Evolutionary conservation across 1,140 invertebrate species (phyloP).

Genomic region (Oreohelix idahoensis): DNA sequence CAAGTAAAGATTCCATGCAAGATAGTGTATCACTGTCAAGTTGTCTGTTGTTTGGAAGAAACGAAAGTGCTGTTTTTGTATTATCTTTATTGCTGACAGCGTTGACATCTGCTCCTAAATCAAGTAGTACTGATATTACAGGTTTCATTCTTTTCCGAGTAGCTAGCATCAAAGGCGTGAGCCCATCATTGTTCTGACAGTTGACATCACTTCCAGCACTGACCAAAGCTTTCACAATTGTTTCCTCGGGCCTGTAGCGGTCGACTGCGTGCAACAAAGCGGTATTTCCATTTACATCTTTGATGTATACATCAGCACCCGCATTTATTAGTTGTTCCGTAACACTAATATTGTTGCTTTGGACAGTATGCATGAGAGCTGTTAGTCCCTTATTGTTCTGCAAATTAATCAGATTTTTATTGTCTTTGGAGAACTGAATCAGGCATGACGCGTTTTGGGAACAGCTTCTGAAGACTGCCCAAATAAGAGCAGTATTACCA

Average conservation of each 20-base stretch:
- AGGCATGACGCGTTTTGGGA: neutral
- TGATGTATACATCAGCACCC: neutral
- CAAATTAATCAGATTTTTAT: neutral
- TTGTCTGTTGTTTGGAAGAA: neutral
- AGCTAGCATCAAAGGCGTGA: neutral
- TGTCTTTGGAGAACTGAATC: neutral
- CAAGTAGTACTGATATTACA: neutral
- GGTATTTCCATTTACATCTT: neutral
- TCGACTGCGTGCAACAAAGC: neutral
- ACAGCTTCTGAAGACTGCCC: neutral
- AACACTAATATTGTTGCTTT: neutral
- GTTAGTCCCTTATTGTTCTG: neutral
- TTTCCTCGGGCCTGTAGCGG: neutral
- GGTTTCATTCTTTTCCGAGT: neutral
- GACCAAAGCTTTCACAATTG: neutral
- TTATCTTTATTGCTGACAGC: neutral
- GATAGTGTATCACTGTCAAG: neutral
- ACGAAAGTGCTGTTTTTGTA: neutral
- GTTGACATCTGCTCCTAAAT: slow-evolving; percentile 6
- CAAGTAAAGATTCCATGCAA: neutral
- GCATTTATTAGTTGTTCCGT: neutral
- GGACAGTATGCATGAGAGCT: neutral
- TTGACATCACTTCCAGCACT: neutral
- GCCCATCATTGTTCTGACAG: neutral
- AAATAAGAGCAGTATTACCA: neutral